Base-by-base conservation (phyloP, 1,140 invertebrate genomes). In the Aradophagus sp. region DNA sequence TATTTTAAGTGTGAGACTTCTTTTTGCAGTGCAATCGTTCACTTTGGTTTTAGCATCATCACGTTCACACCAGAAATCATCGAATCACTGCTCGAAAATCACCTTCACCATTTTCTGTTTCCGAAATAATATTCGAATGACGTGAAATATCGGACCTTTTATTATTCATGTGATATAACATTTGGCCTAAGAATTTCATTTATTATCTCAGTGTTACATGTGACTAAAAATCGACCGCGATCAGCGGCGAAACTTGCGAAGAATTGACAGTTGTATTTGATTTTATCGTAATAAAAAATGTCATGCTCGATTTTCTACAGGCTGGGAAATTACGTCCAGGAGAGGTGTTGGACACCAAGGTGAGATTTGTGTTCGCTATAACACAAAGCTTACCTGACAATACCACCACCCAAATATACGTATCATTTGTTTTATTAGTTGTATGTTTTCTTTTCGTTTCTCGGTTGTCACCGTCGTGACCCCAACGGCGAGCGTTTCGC, bases 331-430 rank as follows among this genome's bases (percentile, higher is more conserved):
- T 92, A 87, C 91, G 91, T 82, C 91, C 91, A 82, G 91, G 91
- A 87, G 91, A 93, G 87, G 89, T 93, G 84, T 88, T 90, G 81
- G 91, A 92, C 85, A 86, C 86, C 85, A 92, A 93, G 91, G 91
- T 93, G 90, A 90, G 89, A 87, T 88, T 89, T 89, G 88, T 88
- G 88, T 88, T 86, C 81, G 78, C 84, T 80, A 84, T 84, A 84
- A 88, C 88, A 89, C 87, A 88, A 88, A 89, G 86, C 87, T 87
- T 88, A 87, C 87, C 87, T 84, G 76, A 81, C 79, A 78, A 81
- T 55, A 77, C 61, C 71, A 76, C 76, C 69, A 73, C 76, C 75
- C 73, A 61, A 68, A 61, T 31, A 35, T n/a, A 35, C 62, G 67
- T 44, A 70, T 39, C 58, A n/a, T 61, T 52, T 63, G 48, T 75